Evolutionary conservation across 1,140 invertebrate species (phyloP).

Genomic region (Agraylea sexmaculata): DNA sequence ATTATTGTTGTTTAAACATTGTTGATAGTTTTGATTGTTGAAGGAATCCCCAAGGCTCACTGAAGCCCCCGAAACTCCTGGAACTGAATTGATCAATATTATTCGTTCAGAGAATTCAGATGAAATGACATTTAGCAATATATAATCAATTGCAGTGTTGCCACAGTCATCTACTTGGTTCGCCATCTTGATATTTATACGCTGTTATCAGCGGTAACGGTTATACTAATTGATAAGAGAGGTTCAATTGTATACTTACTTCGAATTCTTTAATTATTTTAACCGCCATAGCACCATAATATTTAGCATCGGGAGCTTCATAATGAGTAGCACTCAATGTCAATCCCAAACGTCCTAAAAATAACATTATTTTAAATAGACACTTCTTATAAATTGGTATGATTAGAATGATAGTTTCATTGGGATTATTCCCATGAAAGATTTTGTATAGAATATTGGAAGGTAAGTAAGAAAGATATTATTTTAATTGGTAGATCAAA

Average conservation of each 20-base stretch:
- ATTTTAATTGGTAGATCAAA: too few relatives aligned
- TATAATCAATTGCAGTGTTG: too few relatives aligned
- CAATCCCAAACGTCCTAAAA: too few relatives aligned
- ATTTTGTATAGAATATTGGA: conserved; percentile 29
- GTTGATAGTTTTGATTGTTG: too few relatives aligned
- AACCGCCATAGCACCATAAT: conserved; percentile 38
- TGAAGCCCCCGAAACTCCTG: background rate
- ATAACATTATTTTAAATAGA: too few relatives aligned
- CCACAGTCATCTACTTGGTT: too few relatives aligned
- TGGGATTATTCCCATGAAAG: too few relatives aligned
- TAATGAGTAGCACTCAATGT: conserved; percentile 41
- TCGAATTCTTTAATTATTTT: conserved; percentile 27
- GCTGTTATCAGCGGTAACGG: background rate
- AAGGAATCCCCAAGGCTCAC: too few relatives aligned
- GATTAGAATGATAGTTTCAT: too few relatives aligned
- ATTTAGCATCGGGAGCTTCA: conserved; percentile 32
- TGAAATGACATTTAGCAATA: background rate
- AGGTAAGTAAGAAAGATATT: conserved; percentile 4
- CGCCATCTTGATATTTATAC: too few relatives aligned
- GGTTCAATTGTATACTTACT: conserved; percentile 14
- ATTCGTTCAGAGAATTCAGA: background rate
- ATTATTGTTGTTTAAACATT: too few relatives aligned
- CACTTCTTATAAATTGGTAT: too few relatives aligned
- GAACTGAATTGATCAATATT: background rate
- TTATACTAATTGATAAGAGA: background rate